Evolutionary conservation across 37 sponge, comb jelly and placozoan species (phyloP).

Genomic region (Axinella damicornis): DNA sequence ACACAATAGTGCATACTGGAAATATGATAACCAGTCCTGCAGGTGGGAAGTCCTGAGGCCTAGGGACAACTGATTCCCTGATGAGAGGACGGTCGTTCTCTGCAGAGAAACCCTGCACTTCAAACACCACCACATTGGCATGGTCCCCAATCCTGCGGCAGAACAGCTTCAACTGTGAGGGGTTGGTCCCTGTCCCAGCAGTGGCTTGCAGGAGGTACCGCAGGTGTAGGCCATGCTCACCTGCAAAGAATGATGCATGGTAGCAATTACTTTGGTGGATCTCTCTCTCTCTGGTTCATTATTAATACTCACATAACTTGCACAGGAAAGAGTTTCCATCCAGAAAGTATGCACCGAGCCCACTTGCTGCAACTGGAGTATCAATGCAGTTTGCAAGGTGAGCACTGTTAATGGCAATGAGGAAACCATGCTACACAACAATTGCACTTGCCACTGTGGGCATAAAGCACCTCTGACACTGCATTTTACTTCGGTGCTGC

Average conservation of each 20-base stretch:
- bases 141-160: conserved; percentile 20
- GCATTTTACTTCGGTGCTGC: not conserved
- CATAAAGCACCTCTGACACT: not conserved
- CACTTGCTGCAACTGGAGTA: not conserved
- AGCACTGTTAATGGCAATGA: too few species aligned
- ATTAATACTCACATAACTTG: conserved; percentile 30
- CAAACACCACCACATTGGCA: not conserved
- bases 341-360: conserved; percentile 32
- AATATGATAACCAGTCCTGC: not conserved
- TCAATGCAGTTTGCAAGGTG: too few species aligned
- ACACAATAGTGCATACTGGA: not conserved
- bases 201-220: not conserved
- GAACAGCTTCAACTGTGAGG: not conserved
- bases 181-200: not conserved
- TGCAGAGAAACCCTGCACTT: not conserved
- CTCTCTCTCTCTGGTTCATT: not conserved
- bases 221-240: not conserved
- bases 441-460: too few species aligned
- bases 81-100: not conserved
- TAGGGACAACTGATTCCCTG: not conserved
- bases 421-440: too few species aligned
- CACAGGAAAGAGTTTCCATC: conserved; percentile 37
- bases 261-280: not conserved
- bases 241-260: not conserved
- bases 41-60: not conserved